Conservation (phyloP, 2,888 invertebrate species). For the Deilephila porcellus region DNA sequence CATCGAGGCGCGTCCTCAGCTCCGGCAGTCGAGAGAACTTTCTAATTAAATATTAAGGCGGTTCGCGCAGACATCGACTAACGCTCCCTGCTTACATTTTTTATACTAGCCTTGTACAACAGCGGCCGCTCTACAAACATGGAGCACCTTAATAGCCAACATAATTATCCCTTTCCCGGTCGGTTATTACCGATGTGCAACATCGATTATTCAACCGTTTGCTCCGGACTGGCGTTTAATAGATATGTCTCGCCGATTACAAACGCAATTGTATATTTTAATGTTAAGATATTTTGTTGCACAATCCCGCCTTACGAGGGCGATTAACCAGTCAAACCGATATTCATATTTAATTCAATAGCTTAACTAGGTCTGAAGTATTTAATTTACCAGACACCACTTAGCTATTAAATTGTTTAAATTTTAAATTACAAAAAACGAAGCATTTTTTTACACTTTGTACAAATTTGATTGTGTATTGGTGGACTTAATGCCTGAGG, state of each 20-base stretch:
- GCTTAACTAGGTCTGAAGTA: too few relatives aligned
- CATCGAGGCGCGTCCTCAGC: conserved; percentile 52
- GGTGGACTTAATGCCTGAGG: too few relatives aligned
- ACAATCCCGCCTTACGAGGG: neutral
- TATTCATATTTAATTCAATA: neutral
- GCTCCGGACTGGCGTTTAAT: conserved; percentile 1
- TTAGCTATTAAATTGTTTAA: too few relatives aligned
- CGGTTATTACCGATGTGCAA: conserved; percentile 22
- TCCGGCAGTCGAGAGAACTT: conserved; percentile 61
- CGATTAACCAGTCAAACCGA: neutral
- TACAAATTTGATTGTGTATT: too few relatives aligned
- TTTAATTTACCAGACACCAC: too few relatives aligned
- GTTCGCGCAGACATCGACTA: conserved; percentile 56
- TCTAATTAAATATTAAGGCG: conserved; percentile 75
- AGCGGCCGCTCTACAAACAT: conserved; percentile 19
- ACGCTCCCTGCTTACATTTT: conserved; percentile 21
- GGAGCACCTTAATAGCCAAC: conserved; percentile 21
- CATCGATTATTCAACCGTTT: conserved; percentile 22
- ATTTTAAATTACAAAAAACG: too few relatives aligned
- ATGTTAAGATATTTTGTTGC: neutral
- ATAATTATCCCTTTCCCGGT: conserved; percentile 20
- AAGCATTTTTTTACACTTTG: too few relatives aligned
- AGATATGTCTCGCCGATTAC: conserved; percentile 10
- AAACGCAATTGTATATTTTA: conserved; percentile 1
- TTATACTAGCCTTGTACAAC: conserved; percentile 17